These are phyloP conservation scores for Clamator glandarius DNA, from an alignment of 2,797 vertebrate species.

Conservation along the genomic window DNA sequence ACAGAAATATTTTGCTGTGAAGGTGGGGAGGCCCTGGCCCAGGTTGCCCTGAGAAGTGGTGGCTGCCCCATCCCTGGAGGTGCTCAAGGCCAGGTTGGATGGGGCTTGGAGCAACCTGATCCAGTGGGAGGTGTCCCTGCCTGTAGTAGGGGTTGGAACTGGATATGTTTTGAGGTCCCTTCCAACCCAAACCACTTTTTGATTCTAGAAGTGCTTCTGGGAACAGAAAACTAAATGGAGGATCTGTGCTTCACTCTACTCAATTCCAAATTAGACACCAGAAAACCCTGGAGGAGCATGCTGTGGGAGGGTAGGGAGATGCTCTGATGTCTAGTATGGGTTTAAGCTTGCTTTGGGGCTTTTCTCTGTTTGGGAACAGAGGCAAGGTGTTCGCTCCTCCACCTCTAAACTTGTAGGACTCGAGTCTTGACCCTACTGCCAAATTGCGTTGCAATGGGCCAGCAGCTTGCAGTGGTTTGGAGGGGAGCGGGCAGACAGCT, in stretches of 20 bases:
- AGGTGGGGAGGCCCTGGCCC: too few species aligned
- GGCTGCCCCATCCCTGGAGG: too few species aligned
- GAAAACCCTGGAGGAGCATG: neutral
- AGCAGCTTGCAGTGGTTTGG: neutral
- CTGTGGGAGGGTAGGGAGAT: neutral
- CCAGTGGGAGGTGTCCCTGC: too few species aligned
- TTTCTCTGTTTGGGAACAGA: neutral
- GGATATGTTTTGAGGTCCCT: too few species aligned
- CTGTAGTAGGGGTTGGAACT: too few species aligned
- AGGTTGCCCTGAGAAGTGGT: too few species aligned
- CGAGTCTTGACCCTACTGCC: neutral
- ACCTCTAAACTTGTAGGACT: rapidly evolving
- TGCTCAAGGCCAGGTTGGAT: too few species aligned
- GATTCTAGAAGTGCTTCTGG: neutral
- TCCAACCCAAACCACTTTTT: too few species aligned
- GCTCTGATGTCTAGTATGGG: rapidly evolving
- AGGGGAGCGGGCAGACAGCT: neutral
- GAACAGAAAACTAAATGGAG: neutral
- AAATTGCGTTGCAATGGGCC: neutral
- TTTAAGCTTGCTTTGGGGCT: rapidly evolving
- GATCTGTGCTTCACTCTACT: neutral
- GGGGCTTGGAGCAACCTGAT: too few species aligned
- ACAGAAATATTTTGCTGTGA: too few species aligned
- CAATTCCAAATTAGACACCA: rapidly evolving
- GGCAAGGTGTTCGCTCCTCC: rapidly evolving